Base-by-base conservation (phyloP, 2,797 vertebrate genomes). In the Gymnothorax reevesii region DNA sequence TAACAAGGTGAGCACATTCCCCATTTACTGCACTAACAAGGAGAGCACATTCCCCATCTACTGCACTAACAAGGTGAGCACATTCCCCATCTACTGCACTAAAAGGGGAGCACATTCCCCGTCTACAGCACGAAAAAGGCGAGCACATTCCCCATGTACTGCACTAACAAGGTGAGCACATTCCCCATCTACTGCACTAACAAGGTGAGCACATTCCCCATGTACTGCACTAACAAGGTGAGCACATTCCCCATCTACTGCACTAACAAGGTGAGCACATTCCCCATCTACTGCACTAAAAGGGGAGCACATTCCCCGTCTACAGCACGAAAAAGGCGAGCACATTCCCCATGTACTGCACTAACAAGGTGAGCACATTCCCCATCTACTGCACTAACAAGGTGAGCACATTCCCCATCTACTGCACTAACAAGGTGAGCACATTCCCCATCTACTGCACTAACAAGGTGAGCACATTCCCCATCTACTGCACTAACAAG, bases 401-500 rank as follows among this genome's bases (percentile, higher is more conserved):
- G 98, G 99, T 69, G 25, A 7, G 20, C 33, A 42, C 33, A 42
- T 42, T 42, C 33, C 33, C 33, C 33, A 42, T 42, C 33, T 99
- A 94, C 91, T 2, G 12, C 7, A 7, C 0, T 66, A 22, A 13
- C n/a, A 27, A n/a, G 49, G 12, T 27, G 2, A 42, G 33, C 33
- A 42, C 2, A 42, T 42, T 42, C 33, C 2, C 33, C 33, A 42
- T 42, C 33, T 42, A 42, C 33, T 42, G 33, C 33, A 42, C 33
- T 85, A 95, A 95, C 94, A 99, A 97, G 98, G 99, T 22, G 25
- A 7, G 64, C 33, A 42, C 2, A 42, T 42, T 42, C 33, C 33
- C 33, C 33, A 42, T n/a, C 60, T 92, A 89, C 93, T 99, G 99
- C 87, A 79, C 92, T 85, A 95, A 95, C 94, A 99, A 97, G 98